phyloP scores from a whole-genome alignment of 2,113 vertebrate species.

The Microcebus jonahi region DNA sequence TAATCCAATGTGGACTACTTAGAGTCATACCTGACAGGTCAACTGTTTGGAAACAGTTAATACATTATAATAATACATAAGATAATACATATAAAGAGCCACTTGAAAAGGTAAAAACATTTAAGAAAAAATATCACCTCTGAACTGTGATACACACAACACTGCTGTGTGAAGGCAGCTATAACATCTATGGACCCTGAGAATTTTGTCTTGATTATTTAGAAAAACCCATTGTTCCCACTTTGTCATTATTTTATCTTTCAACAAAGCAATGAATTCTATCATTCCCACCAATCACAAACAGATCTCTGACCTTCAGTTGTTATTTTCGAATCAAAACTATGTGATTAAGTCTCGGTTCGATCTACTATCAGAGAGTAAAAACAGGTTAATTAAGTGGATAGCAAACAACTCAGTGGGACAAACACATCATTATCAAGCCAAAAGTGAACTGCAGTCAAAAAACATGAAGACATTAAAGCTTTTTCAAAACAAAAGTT shows the following conservation, averaged over 20 bases:
- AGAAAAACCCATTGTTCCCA: neutral
- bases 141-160: neutral
- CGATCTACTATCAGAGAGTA: neutral
- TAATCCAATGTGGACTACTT: neutral
- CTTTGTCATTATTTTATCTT: neutral
- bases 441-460: neutral
- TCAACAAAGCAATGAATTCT: conserved; percentile 40
- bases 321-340: neutral
- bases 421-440: neutral
- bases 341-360: neutral
- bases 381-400: neutral
- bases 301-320: neutral
- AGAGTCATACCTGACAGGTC: neutral
- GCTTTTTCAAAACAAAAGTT: neutral
- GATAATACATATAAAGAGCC: neutral
- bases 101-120: neutral
- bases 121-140: neutral
- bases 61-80: neutral
- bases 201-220: neutral
- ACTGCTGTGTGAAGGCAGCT: neutral
- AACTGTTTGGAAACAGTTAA: neutral
- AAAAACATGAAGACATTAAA: neutral
- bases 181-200: neutral
- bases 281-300: neutral
- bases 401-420: neutral